Percentiles rank a stretch among this genome's conserved stretches.
Conservation (phyloP, 2,888 invertebrate genomes). For the Erannis defoliaria region DNA sequence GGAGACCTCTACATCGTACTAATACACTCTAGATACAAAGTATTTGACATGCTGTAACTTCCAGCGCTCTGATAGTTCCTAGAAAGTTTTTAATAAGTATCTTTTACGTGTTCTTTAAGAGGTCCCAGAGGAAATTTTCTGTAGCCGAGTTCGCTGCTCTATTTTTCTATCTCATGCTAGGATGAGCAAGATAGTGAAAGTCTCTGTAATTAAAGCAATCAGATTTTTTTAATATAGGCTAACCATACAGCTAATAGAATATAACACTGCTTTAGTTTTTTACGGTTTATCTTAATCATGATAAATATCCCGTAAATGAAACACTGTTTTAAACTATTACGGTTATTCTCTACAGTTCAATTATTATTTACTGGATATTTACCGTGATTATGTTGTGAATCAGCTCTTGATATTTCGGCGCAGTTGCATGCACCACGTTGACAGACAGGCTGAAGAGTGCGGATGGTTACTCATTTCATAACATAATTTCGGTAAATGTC, state of each 20-base stretch:
- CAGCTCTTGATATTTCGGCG: no score
- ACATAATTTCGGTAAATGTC: no score
- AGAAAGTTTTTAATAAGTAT: slow-evolving; percentile 31
- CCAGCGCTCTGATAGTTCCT: slow-evolving; percentile 28
- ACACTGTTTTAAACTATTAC: no score
- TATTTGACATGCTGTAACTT: slow-evolving; percentile 40
- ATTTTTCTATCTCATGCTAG: slow-evolving; percentile 19
- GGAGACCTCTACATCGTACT: slow-evolving; percentile 58
- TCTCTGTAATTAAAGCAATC: slow-evolving; percentile 20
- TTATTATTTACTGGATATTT: no score
- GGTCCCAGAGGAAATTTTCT: slow-evolving; percentile 45
- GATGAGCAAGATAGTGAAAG: neutral
- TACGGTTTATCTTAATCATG: no score
- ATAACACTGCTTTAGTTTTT: no score
- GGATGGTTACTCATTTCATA: no score
- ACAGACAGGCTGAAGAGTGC: no score
- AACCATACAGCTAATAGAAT: neutral
- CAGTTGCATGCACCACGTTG: no score
- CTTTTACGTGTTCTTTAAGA: slow-evolving; percentile 33
- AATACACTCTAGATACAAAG: slow-evolving; percentile 56
- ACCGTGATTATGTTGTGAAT: no score
- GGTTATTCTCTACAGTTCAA: no score
- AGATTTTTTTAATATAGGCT: neutral
- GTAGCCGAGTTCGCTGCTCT: slow-evolving; percentile 15
- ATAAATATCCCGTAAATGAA: no score